phyloP scores from a whole-genome alignment of 2,113 vertebrate genomes.

The Elephantulus edwardii region DNA sequence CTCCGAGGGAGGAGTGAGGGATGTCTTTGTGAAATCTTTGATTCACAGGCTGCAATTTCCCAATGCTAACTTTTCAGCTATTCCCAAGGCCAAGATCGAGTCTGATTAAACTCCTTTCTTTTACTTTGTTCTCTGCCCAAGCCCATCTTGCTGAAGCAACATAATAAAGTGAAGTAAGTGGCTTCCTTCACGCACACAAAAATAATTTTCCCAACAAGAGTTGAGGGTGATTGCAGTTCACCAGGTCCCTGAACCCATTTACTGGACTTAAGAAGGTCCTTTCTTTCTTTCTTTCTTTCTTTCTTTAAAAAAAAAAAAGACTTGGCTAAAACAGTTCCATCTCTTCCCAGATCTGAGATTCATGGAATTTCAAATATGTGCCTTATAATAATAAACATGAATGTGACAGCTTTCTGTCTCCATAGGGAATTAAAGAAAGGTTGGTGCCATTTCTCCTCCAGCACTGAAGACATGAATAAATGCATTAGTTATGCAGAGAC shows the following conservation, averaged over 20 bases:
- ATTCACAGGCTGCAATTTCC: not conserved
- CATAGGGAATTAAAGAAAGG: not conserved
- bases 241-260: constrained; percentile 1
- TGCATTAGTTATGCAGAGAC: no score
- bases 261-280: not conserved
- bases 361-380: not conserved
- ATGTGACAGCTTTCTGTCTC: not conserved
- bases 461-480: not conserved
- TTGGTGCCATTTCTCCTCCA: rapidly evolving
- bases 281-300: no score
- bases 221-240: not conserved
- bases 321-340: not conserved
- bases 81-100: not conserved
- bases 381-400: no score
- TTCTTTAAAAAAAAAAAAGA: no score
- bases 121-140: not conserved
- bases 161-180: rapidly evolving
- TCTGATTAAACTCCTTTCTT: not conserved
- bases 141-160: not conserved
- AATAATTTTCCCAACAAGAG: constrained; percentile 39
- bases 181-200: not conserved
- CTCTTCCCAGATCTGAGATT: not conserved
- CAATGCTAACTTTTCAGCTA: rapidly evolving
- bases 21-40: rapidly evolving
- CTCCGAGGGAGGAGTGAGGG: rapidly evolving